Base-by-base conservation (phyloP, 2,888 invertebrate species). In the Pycnomerus fuliginosus region DNA sequence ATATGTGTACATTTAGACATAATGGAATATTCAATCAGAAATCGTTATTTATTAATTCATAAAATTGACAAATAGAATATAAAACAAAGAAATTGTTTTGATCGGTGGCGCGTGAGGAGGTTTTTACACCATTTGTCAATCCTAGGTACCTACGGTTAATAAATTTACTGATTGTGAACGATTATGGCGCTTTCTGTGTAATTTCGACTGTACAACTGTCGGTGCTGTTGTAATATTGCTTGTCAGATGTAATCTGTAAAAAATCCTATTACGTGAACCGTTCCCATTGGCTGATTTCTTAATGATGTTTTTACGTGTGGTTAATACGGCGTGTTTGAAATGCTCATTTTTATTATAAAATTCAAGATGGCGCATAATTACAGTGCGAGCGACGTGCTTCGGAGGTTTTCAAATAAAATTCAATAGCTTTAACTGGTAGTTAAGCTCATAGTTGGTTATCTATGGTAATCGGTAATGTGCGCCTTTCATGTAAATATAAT, bases 241-340 rank as follows among this genome's bases (percentile, higher is more conserved):
- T 53, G 52, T 53, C 56, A 52, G 53, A 60, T 54, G 51, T 48
- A 52, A 56, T 57, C 56, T 39, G 51, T 25, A 58, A 67, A 67
- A 68, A 68, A 70, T 62, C 68, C 71, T 69, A 71, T 72, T 72
- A 71, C 62, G 65, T 54, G 55, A 52, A 48, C 61, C 60, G 65
- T 66, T 69, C 64, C 67, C 54, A 72, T 72, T 72, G 72, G 72
- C 55, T 63, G 68, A 55, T 58, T 66, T 60, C 65, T 64, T 72
- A 72, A 72, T 71, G 71, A 71, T 62, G 67, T 69, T 72, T 72
- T 72, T 69, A 72, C 72, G 72, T 72, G 72, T 68, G 67, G 64
- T 64, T 67, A 66, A 67, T 67, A 61, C 62, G 52, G 60, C 58
- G 59, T 56, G 62, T 56, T 60, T 58, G 62, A 63, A 69, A 69